Evolutionary conservation across 2,113 vertebrate species (phyloP), one percentile per base, ranked within the genome.

Genomic region (Sula dactylatra): DNA sequence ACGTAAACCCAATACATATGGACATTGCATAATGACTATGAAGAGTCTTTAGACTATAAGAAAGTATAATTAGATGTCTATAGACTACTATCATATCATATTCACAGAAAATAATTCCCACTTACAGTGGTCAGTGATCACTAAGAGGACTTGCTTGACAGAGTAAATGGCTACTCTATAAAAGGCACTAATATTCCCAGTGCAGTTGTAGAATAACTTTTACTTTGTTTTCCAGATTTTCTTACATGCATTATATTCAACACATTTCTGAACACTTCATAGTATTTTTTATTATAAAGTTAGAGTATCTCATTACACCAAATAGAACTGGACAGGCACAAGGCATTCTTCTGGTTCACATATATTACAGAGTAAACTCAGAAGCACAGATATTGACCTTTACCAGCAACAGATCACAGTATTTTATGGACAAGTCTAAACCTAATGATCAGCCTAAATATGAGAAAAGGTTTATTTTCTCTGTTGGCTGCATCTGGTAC

Each of bases 401-500:
- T 65, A 65, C 31, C 26, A 93, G 61, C n/a, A 86, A 90, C 21
- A 88, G 44, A 71, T 55, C 67, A 77, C 47, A 58, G 17, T 58
- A 34, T 70, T 92, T 93, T 65, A 91, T 52, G 65, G 71, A 93
- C 55, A 88, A 83, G 27, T 79, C 31, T 79, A 73, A 94, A 92
- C 22, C 6, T 76, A 93, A 79, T 76, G 45, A 52, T 73, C 76
- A 79, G 34, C 15, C 70, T 84, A 87, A 86, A 73, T 86, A 77
- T 22, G 49, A 64, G 29, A 90, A 67, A 56, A 82, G 21, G 27
- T 61, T 72, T 85, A 12, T 69, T 93, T 88, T 88, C 34, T 86
- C 6, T 86, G 40, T 59, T 90, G 16, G 7, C 76, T 95, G 94
- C 94, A 96, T 67, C 89, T 73, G 72, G 40, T 94, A 72, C n/a